Percentiles rank a stretch among this genome's conserved stretches.
phyloP scores from a whole-genome alignment of 64 coral and sea anemone genomes.

The Montipora efflorescens region DNA sequence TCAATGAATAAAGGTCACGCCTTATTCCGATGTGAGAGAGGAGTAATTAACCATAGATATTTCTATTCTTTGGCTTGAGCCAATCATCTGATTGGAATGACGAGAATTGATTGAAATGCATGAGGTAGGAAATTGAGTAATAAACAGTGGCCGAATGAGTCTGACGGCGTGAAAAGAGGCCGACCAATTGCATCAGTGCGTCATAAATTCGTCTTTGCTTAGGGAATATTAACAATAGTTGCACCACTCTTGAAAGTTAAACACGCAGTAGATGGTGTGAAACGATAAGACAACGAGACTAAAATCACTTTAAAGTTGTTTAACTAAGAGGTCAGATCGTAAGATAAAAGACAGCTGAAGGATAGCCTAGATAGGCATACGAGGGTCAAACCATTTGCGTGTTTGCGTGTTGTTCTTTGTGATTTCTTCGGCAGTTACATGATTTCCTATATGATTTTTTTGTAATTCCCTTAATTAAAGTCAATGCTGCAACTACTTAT shows the following conservation, averaged over 20 bases:
- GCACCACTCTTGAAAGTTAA: constrained; percentile 81
- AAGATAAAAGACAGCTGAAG: constrained; percentile 57
- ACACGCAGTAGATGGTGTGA: constrained; percentile 87
- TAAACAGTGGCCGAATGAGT: constrained; percentile 87
- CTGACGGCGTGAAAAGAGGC: constrained; percentile 80
- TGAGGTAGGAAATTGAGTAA: constrained; percentile 83
- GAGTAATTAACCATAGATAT: constrained; percentile 99
- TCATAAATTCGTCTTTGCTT: constrained; percentile 83
- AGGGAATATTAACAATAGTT: constrained; percentile 91
- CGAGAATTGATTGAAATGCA: constrained; percentile 85
- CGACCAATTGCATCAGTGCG: constrained; percentile 68
- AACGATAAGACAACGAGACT: constrained; percentile 85
- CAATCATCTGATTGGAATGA: constrained; percentile 71
- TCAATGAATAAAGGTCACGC: constrained; percentile 99
- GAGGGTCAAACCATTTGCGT: neutral
- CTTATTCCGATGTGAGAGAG: constrained; percentile 95
- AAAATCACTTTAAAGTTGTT: constrained; percentile 62
- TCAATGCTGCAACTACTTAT: constrained; percentile 87
- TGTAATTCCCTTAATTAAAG: constrained; percentile 94
- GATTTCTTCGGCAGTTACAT: constrained; percentile 45
- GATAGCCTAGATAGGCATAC: neutral
- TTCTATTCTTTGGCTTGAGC: constrained; percentile 67
- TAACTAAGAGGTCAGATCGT: constrained; percentile 71
- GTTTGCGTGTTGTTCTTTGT: constrained; percentile 75
- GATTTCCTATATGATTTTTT: constrained; percentile 70